Base-by-base conservation (phyloP, 1,140 invertebrate species). In the Drosophila serrata region DNA sequence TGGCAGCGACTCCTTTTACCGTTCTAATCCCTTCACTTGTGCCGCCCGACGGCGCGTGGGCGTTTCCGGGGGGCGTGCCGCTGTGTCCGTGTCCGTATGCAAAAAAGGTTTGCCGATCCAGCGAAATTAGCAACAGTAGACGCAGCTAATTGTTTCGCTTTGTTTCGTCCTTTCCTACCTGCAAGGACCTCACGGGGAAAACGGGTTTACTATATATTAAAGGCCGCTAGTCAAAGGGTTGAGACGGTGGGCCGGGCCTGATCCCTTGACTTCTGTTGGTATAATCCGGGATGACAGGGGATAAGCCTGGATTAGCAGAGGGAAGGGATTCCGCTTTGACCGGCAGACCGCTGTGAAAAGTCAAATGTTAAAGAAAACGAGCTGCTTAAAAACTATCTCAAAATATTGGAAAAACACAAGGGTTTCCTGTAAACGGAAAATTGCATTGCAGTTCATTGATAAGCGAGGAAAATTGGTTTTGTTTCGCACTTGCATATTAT, bases 81-180 rank as follows among this genome's bases (percentile, higher is more conserved):
- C 68, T 72, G 59, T 70, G 59, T 57, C 67, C 62, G 59, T 70
- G 59, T 57, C 67, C 62, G 51, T 72, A 63, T 63, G 59, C 65
- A 75, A 65, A 58, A 61, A 68, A 49, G 58, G 63, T 59, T 51
- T 48, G 60, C 31, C 59, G 64, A 76, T 81, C 87, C 65, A 59
- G 53, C 45, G 67, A 92, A 92, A 92, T 92, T 92, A 91, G 90
- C 90, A 91, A 88, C 90, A 75, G 86, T 80, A 90, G 81, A 91
- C 90, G 70, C 73, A 72, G 74, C 78, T 91, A 91, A 90, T 91
- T 88, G 90, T 81, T 80, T 43, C 35, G 58, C 73, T 35, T 79
- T 68, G 60, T 39, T 45, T 53, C 17, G 65, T 31, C 67, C 62
- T 35, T 29, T 49, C 35, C 55, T 58, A 46, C 69, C 82, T 67